These are phyloP conservation scores for Eudasyphora cyanicolor DNA, from an alignment of 2,888 invertebrate genomes.

Conservation along the genomic window DNA sequence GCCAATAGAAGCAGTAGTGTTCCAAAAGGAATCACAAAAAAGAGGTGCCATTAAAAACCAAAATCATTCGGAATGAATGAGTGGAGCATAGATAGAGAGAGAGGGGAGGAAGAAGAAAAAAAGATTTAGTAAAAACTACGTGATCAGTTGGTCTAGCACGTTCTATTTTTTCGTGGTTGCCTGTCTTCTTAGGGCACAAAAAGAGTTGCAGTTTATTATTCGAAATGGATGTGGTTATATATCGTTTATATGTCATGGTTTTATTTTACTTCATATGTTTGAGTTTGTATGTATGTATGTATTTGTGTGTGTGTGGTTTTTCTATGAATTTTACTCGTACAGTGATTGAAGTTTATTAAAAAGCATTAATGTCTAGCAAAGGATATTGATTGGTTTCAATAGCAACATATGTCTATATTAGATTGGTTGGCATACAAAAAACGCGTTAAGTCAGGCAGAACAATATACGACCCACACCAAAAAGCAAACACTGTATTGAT, in stretches of 20 bases:
- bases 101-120: slow-evolving; percentile 35
- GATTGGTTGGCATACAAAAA: too few species aligned
- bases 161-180: slow-evolving; percentile 22
- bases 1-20: background rate
- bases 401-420: background rate
- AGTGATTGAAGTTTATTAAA: slow-evolving; percentile 42
- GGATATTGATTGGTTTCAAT: background rate
- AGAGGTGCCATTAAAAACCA: slow-evolving; percentile 48
- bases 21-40: slow-evolving; percentile 18
- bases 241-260: slow-evolving; percentile 35
- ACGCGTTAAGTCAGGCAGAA: too few species aligned
- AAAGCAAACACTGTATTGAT: too few species aligned
- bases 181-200: background rate
- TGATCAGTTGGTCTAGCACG: slow-evolving; percentile 53
- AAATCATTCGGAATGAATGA: slow-evolving; percentile 41
- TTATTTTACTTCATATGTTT: background rate
- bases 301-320: background rate
- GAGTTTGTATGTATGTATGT: background rate
- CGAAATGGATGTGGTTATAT: slow-evolving; percentile 47
- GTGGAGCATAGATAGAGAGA: slow-evolving; percentile 46
- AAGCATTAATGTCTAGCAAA: background rate
- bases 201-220: slow-evolving; percentile 56
- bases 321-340: background rate
- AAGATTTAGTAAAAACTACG: slow-evolving; percentile 68
- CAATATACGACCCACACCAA: too few species aligned